Conservation (phyloP, 2,888 invertebrate genomes). For the Seira musarum region DNA sequence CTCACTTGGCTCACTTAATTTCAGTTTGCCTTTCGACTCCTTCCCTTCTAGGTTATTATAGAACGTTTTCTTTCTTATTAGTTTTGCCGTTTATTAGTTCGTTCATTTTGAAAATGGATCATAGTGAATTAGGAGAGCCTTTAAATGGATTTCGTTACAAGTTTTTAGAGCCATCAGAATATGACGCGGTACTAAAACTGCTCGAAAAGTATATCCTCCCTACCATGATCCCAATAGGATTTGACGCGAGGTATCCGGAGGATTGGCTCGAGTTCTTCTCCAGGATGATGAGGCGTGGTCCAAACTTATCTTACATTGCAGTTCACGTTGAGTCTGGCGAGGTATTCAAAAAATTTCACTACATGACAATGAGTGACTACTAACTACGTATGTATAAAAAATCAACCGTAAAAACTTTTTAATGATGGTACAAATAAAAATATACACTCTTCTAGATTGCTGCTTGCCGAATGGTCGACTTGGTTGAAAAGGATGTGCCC, state of each 20-base stretch:
- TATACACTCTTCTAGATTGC: too few relatives aligned
- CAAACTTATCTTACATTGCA: slow-evolving; percentile 42
- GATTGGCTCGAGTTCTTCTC: slow-evolving; percentile 29
- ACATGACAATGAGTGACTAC: too few relatives aligned
- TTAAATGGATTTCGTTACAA: slow-evolving; percentile 20
- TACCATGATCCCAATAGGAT: slow-evolving; percentile 3
- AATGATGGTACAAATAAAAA: too few relatives aligned
- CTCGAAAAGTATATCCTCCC: slow-evolving; percentile 29
- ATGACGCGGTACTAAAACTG: slow-evolving; percentile 25
- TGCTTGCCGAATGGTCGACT: slow-evolving; percentile 34
- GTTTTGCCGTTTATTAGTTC: too few relatives aligned
- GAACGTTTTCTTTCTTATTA: too few relatives aligned
- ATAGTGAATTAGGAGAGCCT: slow-evolving; percentile 37
- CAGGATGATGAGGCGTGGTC: slow-evolving; percentile 24
- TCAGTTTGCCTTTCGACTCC: too few relatives aligned
- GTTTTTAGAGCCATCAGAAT: slow-evolving; percentile 40
- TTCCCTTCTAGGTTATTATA: too few relatives aligned
- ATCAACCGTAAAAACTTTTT: background rate
- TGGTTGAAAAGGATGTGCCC: slow-evolving; percentile 7
- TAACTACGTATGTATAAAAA: background rate
- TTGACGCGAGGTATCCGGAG: slow-evolving; percentile 14
- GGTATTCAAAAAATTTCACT: too few relatives aligned
- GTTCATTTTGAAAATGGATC: too few relatives aligned
- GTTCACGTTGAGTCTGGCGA: slow-evolving; percentile 43
- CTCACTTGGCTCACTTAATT: too few relatives aligned